These are phyloP conservation scores for Macrostomum lignano DNA, from an alignment of 1,140 invertebrate species.

Conservation along the genomic window DNA sequence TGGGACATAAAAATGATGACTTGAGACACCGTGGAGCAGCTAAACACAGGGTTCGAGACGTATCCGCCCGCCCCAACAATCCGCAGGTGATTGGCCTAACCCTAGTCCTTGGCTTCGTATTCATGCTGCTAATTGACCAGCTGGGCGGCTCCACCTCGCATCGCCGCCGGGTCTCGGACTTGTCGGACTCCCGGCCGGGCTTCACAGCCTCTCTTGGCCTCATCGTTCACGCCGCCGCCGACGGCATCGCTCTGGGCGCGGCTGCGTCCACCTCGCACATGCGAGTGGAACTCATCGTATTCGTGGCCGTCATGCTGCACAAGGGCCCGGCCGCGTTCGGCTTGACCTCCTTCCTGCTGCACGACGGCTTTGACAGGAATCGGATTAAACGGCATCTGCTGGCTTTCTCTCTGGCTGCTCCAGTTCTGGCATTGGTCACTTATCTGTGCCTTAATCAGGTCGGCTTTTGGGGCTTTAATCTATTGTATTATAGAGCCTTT, in stretches of 20 bases:
- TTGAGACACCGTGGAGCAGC: no score
- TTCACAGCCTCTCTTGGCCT: constrained; percentile 75
- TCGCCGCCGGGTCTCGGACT: no score
- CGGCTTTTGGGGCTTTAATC: no score
- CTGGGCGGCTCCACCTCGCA: no score
- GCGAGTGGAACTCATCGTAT: constrained; percentile 86
- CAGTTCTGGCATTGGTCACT: constrained; percentile 56
- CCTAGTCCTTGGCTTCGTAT: constrained; percentile 60
- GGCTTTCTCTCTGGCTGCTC: constrained; percentile 74
- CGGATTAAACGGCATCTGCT: constrained; percentile 58
- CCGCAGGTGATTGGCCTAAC: constrained; percentile 45
- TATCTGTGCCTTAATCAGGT: constrained; percentile 68
- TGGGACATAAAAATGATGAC: no score
- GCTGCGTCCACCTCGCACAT: constrained; percentile 71
- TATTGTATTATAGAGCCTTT: no score
- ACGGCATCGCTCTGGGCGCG: constrained; percentile 78
- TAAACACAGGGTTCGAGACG: no score
- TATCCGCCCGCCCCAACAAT: no score
- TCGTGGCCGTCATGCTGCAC: constrained; percentile 84
- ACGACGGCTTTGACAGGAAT: constrained; percentile 63
- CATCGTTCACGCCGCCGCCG: constrained; percentile 87
- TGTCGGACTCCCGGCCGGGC: no score
- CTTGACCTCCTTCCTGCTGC: constrained; percentile 71
- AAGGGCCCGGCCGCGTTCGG: constrained; percentile 96
- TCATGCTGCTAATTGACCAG: constrained; percentile 87